A percentile compares a stretch with the other conserved stretches of the same genome.
Evolutionary conservation across 2,113 vertebrate genomes (phyloP).

Genomic region (Calidris pugnax): DNA sequence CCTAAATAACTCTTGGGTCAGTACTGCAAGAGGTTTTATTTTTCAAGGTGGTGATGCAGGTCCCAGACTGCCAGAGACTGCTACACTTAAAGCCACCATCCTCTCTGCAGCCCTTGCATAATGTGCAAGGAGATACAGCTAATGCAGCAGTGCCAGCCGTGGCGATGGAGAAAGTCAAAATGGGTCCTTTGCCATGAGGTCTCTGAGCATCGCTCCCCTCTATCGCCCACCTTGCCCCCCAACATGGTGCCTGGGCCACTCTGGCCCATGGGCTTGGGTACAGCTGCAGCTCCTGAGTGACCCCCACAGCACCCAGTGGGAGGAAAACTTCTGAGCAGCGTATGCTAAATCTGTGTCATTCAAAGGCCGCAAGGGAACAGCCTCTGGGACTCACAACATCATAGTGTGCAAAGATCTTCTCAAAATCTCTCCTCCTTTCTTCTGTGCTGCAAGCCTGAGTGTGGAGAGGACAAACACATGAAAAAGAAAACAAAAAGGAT

Average conservation of each 20-base stretch:
- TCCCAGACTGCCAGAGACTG: neutral
- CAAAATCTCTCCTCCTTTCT: conserved; percentile 92
- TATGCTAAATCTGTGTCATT: neutral
- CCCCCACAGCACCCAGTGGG: neutral
- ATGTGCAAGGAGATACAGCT: neutral
- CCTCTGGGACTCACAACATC: conserved; percentile 89
- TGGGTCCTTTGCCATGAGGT: neutral
- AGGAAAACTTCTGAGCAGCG: neutral
- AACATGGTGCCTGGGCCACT: rapidly evolving
- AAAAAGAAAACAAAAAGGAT: neutral
- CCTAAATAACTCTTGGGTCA: neutral
- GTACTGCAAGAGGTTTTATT: neutral
- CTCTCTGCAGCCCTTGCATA: neutral
- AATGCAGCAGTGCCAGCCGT: neutral
- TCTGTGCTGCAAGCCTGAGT: conserved; percentile 82
- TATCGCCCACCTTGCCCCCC: neutral
- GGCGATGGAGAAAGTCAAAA: neutral
- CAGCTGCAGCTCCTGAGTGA: neutral
- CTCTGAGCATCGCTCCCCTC: neutral
- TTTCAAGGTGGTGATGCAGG: neutral
- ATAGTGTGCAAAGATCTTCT: conserved; percentile 94
- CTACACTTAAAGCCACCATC: neutral
- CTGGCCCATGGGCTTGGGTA: neutral
- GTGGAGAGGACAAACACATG: neutral
- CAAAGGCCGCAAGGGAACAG: rapidly evolving